A percentile compares a stretch with the other conserved stretches of the same genome.
These are phyloP conservation scores for Cephus cinctus DNA, from an alignment of 1,140 invertebrate genomes.

Conservation along the genomic window DNA sequence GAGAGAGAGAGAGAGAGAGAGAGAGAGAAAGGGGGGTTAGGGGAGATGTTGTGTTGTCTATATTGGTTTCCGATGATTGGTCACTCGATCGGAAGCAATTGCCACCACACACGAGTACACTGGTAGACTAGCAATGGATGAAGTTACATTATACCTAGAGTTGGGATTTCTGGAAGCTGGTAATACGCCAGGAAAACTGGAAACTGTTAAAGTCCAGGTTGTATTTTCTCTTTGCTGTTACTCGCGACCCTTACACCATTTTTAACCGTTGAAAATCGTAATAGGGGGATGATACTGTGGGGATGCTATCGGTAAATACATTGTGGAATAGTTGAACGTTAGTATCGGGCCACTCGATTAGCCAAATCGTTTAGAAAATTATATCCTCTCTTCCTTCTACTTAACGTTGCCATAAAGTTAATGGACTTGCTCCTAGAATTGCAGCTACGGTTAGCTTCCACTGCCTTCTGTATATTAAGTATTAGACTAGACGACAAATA, in stretches of 20 bases:
- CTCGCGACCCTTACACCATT: too few species aligned
- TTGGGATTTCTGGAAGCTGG: conserved; percentile 7
- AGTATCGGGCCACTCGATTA: conserved; percentile 34
- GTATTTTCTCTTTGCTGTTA: too few species aligned
- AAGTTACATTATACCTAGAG: conserved; percentile 8
- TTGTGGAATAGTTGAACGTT: too few species aligned
- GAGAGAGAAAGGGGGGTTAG: too few species aligned
- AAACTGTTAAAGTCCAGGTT: conserved; percentile 11
- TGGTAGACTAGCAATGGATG: conserved; percentile 1
- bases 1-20: too few species aligned
- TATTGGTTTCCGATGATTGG: conserved; percentile 49
- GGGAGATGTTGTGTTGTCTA: conserved; percentile 21
- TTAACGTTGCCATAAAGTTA: conserved; percentile 31
- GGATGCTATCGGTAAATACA: too few species aligned
- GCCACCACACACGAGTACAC: conserved; percentile 21
- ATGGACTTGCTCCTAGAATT: too few species aligned
- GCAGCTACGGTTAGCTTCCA: too few species aligned
- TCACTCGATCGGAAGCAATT: conserved; percentile 42
- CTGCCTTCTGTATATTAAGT: too few species aligned
- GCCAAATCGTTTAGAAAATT: conserved; percentile 43
- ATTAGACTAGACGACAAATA: too few species aligned
- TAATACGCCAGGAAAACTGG: conserved; percentile 17
- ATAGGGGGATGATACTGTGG: too few species aligned
- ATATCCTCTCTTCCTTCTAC: conserved; percentile 35
- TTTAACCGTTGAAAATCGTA: too few species aligned